Percentiles rank a stretch among this genome's conserved stretches.
Evolutionary conservation across 2,113 vertebrate genomes (phyloP).

Genomic region (Pseudopipra pipra): DNA sequence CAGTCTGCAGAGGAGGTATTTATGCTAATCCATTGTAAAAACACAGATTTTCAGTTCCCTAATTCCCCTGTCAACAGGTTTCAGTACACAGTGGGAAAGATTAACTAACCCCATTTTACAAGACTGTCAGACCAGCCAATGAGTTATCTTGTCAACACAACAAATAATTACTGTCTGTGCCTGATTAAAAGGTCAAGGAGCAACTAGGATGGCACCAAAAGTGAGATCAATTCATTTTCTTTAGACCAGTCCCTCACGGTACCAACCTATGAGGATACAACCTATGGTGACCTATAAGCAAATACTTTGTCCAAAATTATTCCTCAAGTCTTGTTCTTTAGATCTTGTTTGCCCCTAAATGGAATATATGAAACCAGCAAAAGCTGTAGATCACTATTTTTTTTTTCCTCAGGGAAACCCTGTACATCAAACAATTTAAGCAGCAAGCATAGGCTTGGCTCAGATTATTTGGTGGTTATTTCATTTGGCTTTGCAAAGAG

Average conservation of each 20-base stretch:
- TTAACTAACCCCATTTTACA: neutral
- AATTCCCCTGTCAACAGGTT: slow-evolving; percentile 23
- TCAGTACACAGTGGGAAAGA: neutral
- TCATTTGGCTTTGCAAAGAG: neutral
- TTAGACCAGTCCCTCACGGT: neutral
- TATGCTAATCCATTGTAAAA: neutral
- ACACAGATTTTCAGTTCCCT: neutral
- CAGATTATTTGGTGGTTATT: neutral
- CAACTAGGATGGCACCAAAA: neutral
- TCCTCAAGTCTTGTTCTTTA: neutral
- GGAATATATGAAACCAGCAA: neutral
- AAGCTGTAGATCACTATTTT: neutral
- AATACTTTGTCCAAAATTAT: neutral
- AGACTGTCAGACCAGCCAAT: neutral
- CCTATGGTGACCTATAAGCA: neutral
- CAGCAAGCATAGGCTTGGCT: neutral
- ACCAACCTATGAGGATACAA: neutral
- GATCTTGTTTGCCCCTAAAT: neutral
- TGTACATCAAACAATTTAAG: neutral
- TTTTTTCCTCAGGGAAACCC: neutral
- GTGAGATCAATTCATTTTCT: neutral
- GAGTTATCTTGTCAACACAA: neutral
- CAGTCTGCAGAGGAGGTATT: neutral
- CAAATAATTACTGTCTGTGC: neutral
- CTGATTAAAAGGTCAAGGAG: neutral